Percentiles rank a stretch among this genome's conserved stretches.
These are phyloP conservation scores for Falco peregrinus DNA, from an alignment of 2,797 vertebrate species.

Conservation along the genomic window DNA sequence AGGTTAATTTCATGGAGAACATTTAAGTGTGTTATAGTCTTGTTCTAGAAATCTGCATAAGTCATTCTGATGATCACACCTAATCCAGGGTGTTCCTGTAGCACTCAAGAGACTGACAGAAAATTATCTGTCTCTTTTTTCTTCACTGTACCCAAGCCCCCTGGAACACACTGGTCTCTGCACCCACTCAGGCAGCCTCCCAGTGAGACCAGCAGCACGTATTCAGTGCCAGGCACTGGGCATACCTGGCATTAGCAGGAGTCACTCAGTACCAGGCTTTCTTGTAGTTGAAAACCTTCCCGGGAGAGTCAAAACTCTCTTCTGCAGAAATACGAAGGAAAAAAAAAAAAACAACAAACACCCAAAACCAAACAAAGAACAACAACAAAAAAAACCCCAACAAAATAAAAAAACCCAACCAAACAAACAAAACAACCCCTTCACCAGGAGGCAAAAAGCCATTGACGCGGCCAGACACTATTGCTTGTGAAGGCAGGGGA, in stretches of 20 bases:
- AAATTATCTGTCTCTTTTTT: background rate
- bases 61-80: background rate
- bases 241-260: background rate
- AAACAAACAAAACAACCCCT: too few species aligned
- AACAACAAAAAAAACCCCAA: too few species aligned
- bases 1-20: background rate
- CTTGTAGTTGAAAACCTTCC: background rate
- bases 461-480: background rate
- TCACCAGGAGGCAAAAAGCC: background rate
- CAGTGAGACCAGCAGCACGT: background rate
- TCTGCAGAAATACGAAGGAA: background rate
- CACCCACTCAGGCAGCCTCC: background rate
- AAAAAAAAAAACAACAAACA: background rate
- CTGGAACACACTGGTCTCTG: background rate
- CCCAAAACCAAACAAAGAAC: too few species aligned
- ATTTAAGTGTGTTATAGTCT: background rate
- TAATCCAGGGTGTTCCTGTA: background rate
- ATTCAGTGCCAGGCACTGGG: background rate
- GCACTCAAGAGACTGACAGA: background rate
- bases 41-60: background rate
- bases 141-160: background rate
- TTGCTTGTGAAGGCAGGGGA: background rate
- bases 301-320: background rate
- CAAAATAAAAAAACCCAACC: too few species aligned
- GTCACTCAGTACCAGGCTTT: background rate